These are phyloP conservation scores for Choloepus didactylus DNA, from an alignment of 2,797 vertebrate species.

Conservation along the genomic window DNA sequence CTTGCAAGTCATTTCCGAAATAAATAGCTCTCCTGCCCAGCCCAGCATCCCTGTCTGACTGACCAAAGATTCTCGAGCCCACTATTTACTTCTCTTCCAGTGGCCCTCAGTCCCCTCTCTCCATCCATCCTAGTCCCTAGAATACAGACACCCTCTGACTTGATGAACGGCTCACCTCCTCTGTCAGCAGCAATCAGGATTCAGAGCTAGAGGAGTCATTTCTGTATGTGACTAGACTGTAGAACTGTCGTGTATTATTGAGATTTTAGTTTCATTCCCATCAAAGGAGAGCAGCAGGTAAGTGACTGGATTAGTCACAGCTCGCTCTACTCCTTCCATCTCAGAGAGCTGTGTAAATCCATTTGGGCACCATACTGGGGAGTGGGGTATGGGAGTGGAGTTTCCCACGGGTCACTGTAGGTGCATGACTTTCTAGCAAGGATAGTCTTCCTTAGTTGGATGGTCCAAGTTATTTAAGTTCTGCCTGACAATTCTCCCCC, in stretches of 20 bases:
- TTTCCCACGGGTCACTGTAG: conserved; percentile 28
- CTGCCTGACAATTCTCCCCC: conserved; percentile 3
- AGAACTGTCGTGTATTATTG: conserved; percentile 48
- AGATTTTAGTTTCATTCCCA: conserved; percentile 68
- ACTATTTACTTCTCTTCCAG: neutral
- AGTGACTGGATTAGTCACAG: conserved; percentile 31
- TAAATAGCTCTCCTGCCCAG: neutral
- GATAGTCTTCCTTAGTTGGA: neutral
- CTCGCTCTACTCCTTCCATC: conserved; percentile 52
- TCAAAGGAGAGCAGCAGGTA: neutral
- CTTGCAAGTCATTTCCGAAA: conserved; percentile 56
- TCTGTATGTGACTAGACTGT: conserved; percentile 47
- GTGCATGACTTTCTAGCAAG: conserved; percentile 45
- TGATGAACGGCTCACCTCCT: conserved; percentile 26
- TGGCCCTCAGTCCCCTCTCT: neutral
- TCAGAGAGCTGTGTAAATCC: neutral
- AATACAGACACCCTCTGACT: neutral
- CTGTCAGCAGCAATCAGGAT: conserved; percentile 1
- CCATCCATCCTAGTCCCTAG: neutral
- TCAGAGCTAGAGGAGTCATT: conserved; percentile 28
- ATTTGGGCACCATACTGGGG: neutral
- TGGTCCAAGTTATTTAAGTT: conserved; percentile 26
- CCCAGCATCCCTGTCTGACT: neutral
- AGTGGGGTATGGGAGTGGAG: neutral
- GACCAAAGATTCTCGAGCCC: neutral